Base-by-base conservation (phyloP, 2,113 vertebrate genomes). In the Xenopus borealis region DNA sequence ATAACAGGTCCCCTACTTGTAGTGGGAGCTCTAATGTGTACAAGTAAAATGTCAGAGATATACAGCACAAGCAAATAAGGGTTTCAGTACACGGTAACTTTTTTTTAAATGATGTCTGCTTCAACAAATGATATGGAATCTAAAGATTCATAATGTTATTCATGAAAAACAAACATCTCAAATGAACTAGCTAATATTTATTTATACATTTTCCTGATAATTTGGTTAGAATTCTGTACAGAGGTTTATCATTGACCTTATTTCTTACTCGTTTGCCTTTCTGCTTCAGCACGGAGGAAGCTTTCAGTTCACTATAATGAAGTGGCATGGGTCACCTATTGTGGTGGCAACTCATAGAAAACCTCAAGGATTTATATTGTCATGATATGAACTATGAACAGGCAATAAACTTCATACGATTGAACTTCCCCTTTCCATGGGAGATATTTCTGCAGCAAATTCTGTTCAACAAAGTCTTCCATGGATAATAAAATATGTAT, bases 191-290 rank as follows among this genome's bases (percentile, higher is more conserved):
- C 62, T 53, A 65, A 72, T 65, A 72, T 72, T 65, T 72, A 72
- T 72, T 52, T 65, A 72, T 72, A 65, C 27, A 65, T 57, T 72
- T 72, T 72, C 71, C 53, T 65, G 71, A 30, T 62, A 72, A 63
- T 50, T 72, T 44, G 30, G 62, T 72, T 72, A 72, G 65, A 62
- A 72, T 72, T 66, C 47, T 65, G 57, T 53, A 44, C 71, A n/a
- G 33, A 23, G 23, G 46, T 72, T 64, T 64, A 72, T 72, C 61
- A 72, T 63, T 65, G 30, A 47, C 17, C 62, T 72, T 66, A 72
- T 72, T 62, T 72, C 50, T n/a, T 23, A 11, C 47, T 50, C 62
- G 62, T 27, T 52, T 63, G 71, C 62, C 47, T 66, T 40, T 45
- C n/a, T 12, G 30, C 27, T 72, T 72, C 30, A 65, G 62, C 62